Percentiles rank a stretch among this genome's conserved stretches.
Conservation (phyloP, 2,113 vertebrate genomes). For the Leucopsar rothschildi region DNA sequence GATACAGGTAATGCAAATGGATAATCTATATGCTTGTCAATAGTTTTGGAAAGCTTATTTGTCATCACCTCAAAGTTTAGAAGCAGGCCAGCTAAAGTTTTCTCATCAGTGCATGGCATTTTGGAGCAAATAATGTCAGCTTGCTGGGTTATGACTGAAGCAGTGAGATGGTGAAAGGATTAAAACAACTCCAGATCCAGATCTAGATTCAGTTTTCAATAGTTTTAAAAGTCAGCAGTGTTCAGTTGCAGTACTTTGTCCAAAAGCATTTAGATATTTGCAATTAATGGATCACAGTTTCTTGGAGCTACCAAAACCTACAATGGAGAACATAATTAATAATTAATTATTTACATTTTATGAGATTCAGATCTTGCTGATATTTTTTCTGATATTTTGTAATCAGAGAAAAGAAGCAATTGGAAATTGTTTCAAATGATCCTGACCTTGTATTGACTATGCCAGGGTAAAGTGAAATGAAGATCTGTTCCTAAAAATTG, state of each 20-base stretch:
- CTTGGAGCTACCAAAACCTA: background rate
- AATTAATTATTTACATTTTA: background rate
- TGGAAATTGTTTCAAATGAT: background rate
- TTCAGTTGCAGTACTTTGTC: background rate
- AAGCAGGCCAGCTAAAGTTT: background rate
- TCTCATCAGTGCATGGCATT: background rate
- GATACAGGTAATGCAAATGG: background rate
- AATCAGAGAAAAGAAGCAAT: background rate
- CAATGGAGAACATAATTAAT: background rate
- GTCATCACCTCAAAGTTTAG: background rate
- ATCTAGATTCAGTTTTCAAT: background rate
- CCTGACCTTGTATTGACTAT: background rate
- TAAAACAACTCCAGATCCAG: background rate
- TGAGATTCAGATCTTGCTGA: background rate
- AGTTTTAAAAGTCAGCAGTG: background rate
- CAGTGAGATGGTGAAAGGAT: background rate
- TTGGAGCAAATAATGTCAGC: background rate
- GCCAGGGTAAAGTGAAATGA: background rate
- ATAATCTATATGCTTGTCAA: constrained; percentile 22
- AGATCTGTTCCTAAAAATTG: background rate
- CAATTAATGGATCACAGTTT: background rate
- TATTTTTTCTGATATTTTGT: background rate
- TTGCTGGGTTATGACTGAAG: background rate
- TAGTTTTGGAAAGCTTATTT: constrained; percentile 27
- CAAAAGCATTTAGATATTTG: background rate